Evolutionary conservation across 2,113 vertebrate genomes (phyloP), one percentile per base, ranked within the genome.

Genomic region (Paramisgurnus dabryanus): DNA sequence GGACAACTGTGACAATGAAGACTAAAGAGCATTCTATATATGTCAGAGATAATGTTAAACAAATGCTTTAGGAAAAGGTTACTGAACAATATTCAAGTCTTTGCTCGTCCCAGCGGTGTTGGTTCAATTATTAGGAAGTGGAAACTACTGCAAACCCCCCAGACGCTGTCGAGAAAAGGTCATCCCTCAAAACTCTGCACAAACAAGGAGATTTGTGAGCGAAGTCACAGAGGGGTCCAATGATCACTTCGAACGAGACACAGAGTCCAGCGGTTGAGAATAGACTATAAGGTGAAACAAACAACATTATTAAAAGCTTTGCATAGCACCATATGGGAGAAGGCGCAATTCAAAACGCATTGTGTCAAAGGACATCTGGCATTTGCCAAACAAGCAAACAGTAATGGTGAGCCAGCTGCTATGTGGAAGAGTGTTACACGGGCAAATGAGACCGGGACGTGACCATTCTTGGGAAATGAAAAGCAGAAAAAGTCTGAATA

Each of bases 51-150:
- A 11, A 63, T 64, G 58, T 50, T 75, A 49, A 27, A 75, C 58
- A 75, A 63, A 75, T 75, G 43, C 58, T 64, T 75, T 75, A 34
- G 41, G 43, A 64, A 75, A 75, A 75, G 58, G 73, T 75, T 75
- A 49, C 22, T 47, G 49, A 75, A 75, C 73, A 75, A 45, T 64
- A 60, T 50, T 27, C 43, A 61, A 49, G 34, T 63, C 58, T 49
- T 61, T 34, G 60, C 4, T 10, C n/a, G 43, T 75, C 43, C 61
- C 45, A 22, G 63, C 34, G 17, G 61, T 66, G 75, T 39, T 66
- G 49, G 49, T 77, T 77, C 63, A 77, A 66, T 77, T 77, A 65
- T 77, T n/a, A 77, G 22, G 43, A 65, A 77, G 45, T 55, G 75
- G 47, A 77, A 66, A 18, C 47, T 55, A 50, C 15, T 15, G 49